A percentile compares a stretch with the other conserved stretches of the same genome.
These are phyloP conservation scores for Lampris megalopsis DNA, from an alignment of 2,113 vertebrate genomes.

Conservation along the genomic window DNA sequence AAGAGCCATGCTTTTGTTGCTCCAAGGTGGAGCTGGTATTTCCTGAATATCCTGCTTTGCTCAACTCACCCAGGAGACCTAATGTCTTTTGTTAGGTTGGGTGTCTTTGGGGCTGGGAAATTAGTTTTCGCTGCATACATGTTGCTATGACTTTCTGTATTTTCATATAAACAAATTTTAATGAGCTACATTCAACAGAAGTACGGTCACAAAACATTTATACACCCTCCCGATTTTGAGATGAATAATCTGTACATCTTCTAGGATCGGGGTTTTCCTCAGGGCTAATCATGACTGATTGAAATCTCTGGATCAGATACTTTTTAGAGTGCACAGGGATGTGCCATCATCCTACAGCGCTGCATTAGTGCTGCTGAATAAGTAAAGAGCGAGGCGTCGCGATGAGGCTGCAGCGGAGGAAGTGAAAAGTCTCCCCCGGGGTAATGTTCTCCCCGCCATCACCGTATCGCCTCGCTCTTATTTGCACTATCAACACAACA, in stretches of 20 bases:
- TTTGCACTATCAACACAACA: too few species aligned
- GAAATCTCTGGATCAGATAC: background rate
- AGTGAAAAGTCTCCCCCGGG: conserved; percentile 33
- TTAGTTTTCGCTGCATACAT: conserved; percentile 6
- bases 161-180: background rate
- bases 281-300: background rate
- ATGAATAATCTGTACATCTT: too few species aligned
- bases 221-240: background rate
- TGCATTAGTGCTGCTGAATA: conserved; percentile 77
- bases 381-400: conserved; percentile 60
- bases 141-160: background rate
- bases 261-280: too few species aligned
- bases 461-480: too few species aligned
- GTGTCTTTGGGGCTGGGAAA: conserved; percentile 27
- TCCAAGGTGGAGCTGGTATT: conserved; percentile 79
- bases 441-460: background rate
- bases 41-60: conserved; percentile 80
- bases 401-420: conserved; percentile 40
- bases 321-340: conserved; percentile 41
- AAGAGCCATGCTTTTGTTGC: conserved; percentile 55
- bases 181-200: too few species aligned
- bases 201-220: too few species aligned
- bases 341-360: conserved; percentile 48
- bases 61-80: conserved; percentile 36
- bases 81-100: conserved; percentile 15